Conservation (phyloP, 2,888 invertebrate species). For the Macaria liturata region DNA sequence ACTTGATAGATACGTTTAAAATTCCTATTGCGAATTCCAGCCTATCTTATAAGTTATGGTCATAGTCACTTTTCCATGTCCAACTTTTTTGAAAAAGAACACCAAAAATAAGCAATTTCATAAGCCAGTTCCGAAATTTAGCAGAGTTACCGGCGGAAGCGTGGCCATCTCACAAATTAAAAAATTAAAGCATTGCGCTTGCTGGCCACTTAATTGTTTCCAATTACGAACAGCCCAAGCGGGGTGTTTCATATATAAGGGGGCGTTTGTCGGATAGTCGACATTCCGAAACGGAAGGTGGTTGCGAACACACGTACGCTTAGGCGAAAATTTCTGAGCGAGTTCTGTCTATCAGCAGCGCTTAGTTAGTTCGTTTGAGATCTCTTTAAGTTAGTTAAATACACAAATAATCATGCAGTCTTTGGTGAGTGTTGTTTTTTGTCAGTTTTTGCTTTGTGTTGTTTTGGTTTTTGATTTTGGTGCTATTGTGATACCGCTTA, state of each 20-base stretch:
- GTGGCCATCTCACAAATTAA: constrained; percentile 70
- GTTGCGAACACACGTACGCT: constrained; percentile 69
- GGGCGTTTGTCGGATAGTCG: constrained; percentile 59
- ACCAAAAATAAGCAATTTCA: background rate
- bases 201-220: constrained; percentile 76
- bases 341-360: constrained; percentile 79
- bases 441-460: constrained; percentile 29
- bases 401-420: constrained; percentile 78
- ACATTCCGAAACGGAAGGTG: constrained; percentile 73
- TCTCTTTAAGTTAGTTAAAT: constrained; percentile 68
- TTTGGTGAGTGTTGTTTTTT: constrained; percentile 65
- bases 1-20: no score
- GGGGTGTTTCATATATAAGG: constrained; percentile 78
- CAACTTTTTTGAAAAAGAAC: no score
- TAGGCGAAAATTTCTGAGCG: constrained; percentile 81
- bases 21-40: no score
- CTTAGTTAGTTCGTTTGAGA: constrained; percentile 82
- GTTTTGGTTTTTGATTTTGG: constrained; percentile 5
- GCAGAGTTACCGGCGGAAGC: constrained; percentile 52
- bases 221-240: constrained; percentile 71
- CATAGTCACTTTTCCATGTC: no score
- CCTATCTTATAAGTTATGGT: no score
- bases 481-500: background rate
- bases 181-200: constrained; percentile 76
- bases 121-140: constrained; percentile 18